A percentile compares a stretch with the other conserved stretches of the same genome.
Conservation (phyloP, 2,888 invertebrate genomes). For the Gymnosoma rotundatum region DNA sequence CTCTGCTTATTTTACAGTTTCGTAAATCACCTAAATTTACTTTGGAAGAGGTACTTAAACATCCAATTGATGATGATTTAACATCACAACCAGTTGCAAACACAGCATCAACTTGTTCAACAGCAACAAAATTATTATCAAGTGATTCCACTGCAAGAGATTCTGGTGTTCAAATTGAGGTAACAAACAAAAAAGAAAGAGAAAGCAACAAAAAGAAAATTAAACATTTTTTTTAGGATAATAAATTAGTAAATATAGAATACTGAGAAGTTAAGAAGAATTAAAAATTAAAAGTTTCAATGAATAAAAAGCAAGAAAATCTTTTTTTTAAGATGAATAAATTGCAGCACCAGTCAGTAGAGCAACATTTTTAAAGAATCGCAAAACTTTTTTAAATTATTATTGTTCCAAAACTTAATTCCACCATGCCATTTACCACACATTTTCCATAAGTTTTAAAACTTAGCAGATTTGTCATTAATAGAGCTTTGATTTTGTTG, state of each 20-base stretch:
- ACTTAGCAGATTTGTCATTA: not conserved
- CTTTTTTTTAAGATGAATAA: too few species aligned
- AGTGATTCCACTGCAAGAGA: constrained; percentile 68
- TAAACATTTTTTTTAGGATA: not conserved
- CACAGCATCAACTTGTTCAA: constrained; percentile 32
- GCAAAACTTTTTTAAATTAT: too few species aligned
- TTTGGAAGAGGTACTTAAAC: constrained; percentile 56
- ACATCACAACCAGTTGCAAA: constrained; percentile 57
- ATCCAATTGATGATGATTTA: constrained; percentile 63
- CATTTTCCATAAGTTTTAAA: not conserved
- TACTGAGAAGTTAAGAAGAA: not conserved
- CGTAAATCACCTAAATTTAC: constrained; percentile 48
- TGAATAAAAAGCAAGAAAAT: too few species aligned
- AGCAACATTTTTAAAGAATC: too few species aligned
- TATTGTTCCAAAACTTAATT: too few species aligned
- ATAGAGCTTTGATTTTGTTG: not conserved
- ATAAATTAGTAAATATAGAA: not conserved
- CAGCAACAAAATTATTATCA: constrained; percentile 37
- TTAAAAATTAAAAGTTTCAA: not conserved
- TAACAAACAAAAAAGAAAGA: constrained; percentile 43
- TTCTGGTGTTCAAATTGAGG: constrained; percentile 73
- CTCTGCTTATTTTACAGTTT: constrained; percentile 33
- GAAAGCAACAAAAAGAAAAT: not conserved
- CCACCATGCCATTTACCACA: too few species aligned
- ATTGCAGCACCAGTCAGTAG: too few species aligned